Base-by-base conservation (phyloP, 1,140 invertebrate species). In the Drosophila yakuba region DNA sequence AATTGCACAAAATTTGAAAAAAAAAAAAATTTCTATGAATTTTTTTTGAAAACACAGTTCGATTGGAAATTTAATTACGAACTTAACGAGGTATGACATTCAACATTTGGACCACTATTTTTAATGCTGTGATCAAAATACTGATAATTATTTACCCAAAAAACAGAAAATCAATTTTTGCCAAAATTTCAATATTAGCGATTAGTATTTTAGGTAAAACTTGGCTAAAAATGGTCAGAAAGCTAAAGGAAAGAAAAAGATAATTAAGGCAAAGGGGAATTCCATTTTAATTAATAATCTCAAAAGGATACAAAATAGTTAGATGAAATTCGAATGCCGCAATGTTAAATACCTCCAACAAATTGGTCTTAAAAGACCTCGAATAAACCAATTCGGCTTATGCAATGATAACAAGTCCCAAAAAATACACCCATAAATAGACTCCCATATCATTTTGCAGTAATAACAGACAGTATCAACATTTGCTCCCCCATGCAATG, bases 401-500 rank as follows among this genome's bases (percentile, higher is more conserved):
- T 50, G 50, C 58, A 63, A 62, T 45, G 63, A 32, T 32, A 32
- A 7, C 35, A 38, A 56, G 17, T 35, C 4, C 38, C 48, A 35
- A 20, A 17, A 51, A 25, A 54, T 14, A 56, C 17, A 41, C 25
- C 52, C 12, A 56, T 10, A 35, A 15, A 48, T 7, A 15, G 17
- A 43, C n/a, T 17, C 4, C 11, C 36, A 45, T 50, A 17, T 62
- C 32, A 3, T 50, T 63, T 41, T 59, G 38, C 20, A 44, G 59
- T 43, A 64, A 64, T 44, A 68, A 64, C 64, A 63, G 38, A 38
- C 61, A 68, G 38, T 64, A 68, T 68, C 60, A 68, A 68, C 64
- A 52, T 68, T 66, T 14, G 28, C 47, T 23, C 12, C 35, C 15
- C 45, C 23, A 38, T 23, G 23, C 55, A 59, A 62, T 52, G 60